Conservation (phyloP, 2,888 invertebrate genomes). For the Melinaea menophilus region DNA sequence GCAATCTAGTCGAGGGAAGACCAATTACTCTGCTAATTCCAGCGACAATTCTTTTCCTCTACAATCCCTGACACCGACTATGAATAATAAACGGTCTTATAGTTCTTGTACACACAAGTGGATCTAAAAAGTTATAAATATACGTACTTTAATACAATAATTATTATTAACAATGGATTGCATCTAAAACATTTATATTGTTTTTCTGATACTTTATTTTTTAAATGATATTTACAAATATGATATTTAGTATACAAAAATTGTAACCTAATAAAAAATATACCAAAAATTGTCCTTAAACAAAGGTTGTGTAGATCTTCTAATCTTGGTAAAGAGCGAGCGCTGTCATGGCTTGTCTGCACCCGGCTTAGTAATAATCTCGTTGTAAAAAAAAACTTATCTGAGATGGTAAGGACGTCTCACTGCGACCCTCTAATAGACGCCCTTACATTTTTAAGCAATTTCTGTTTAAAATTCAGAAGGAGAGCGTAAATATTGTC, state of each 20-base stretch:
- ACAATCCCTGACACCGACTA: conserved; percentile 6
- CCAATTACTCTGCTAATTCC: conserved; percentile 13
- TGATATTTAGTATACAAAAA: not conserved
- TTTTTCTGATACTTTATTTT: too few relatives aligned
- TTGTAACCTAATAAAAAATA: not conserved
- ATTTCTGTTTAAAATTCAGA: not conserved
- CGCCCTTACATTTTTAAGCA: conserved; percentile 5
- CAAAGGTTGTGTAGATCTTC: not conserved
- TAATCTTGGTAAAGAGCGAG: not conserved
- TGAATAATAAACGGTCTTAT: conserved; percentile 12
- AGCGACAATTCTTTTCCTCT: conserved; percentile 9
- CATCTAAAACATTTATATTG: too few relatives aligned
- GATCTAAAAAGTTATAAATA: not conserved
- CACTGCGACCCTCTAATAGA: conserved; percentile 1
- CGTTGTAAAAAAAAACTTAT: conserved; percentile 4
- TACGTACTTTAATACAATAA: not conserved
- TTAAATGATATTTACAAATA: not conserved
- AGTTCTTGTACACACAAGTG: not conserved
- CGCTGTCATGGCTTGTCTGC: conserved; percentile 1
- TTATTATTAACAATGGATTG: not conserved
- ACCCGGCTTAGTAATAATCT: conserved; percentile 2
- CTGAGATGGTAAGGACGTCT: not conserved
- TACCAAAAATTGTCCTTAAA: not conserved
- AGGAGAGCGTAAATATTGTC: not conserved
- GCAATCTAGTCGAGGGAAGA: not conserved